Conservation (phyloP, 2,113 vertebrate genomes). For the Nymphicus hollandicus region DNA sequence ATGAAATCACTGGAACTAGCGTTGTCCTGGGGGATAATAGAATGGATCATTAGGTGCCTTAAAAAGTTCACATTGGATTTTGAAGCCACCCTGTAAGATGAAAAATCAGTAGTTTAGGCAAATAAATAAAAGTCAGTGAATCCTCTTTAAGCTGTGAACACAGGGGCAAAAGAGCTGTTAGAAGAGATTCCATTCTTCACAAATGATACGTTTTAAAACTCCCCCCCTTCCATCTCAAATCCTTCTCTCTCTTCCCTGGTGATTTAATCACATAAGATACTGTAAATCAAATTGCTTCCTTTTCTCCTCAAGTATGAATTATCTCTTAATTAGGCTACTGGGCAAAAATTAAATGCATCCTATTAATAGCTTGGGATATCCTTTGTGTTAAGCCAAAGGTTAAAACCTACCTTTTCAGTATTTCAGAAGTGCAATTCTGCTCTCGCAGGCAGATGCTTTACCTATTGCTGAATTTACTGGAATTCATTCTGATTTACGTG, state of each 20-base stretch:
- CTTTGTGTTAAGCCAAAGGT: conserved; percentile 53
- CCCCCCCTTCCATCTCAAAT: neutral
- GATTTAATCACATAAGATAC: conserved; percentile 64
- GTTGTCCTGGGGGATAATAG: conserved; percentile 47
- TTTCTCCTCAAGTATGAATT: conserved; percentile 43
- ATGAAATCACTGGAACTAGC: conserved; percentile 60
- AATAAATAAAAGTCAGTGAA: conserved; percentile 45
- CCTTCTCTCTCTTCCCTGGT: conserved; percentile 28
- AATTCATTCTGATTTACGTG: neutral
- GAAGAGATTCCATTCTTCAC: neutral
- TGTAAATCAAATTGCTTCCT: conserved; percentile 38
- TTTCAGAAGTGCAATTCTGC: neutral
- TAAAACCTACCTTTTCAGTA: neutral
- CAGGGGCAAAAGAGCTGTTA: neutral
- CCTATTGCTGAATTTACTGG: conserved; percentile 12
- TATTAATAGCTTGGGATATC: conserved; percentile 48
- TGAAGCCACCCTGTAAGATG: conserved; percentile 48
- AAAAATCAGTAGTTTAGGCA: conserved; percentile 42
- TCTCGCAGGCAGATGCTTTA: conserved; percentile 8
- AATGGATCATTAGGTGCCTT: conserved; percentile 64
- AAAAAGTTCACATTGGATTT: conserved; percentile 59
- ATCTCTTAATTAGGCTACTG: conserved; percentile 44
- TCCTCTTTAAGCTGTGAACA: conserved; percentile 30
- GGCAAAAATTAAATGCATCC: conserved; percentile 28
- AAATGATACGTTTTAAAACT: neutral